A percentile compares a stretch with the other conserved stretches of the same genome.
Evolutionary conservation across 2,888 invertebrate genomes (phyloP).

Genomic region (Eremobia ochroleuca): DNA sequence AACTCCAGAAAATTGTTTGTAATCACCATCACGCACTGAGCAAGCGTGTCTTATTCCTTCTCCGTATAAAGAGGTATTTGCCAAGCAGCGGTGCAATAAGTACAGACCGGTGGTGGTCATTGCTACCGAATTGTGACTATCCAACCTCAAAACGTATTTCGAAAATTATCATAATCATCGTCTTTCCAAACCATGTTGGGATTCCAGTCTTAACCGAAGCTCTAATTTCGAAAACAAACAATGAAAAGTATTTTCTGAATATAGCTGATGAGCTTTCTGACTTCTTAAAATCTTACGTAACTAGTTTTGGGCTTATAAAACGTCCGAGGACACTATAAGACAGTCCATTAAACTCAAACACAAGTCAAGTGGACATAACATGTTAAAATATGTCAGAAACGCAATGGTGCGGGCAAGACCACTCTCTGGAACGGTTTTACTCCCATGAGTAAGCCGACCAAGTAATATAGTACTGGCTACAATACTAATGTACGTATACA

Average conservation of each 20-base stretch:
- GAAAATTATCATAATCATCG: too few relatives aligned
- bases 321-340: slow-evolving; percentile 27
- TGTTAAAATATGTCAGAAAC: slow-evolving; percentile 77
- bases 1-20: too few relatives aligned
- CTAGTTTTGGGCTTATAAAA: slow-evolving; percentile 2
- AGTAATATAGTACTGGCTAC: slow-evolving; percentile 47
- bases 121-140: not conserved
- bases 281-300: not conserved
- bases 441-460: slow-evolving; percentile 64
- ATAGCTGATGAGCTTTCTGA: not conserved
- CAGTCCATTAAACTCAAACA: slow-evolving; percentile 65
- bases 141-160: too few relatives aligned
- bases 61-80: not conserved
- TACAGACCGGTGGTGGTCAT: not conserved
- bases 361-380: slow-evolving; percentile 73
- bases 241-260: not conserved
- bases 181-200: not conserved
- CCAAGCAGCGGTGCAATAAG: not conserved
- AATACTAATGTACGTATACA: not conserved
- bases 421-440: slow-evolving; percentile 78
- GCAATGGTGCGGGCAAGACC: slow-evolving; percentile 79
- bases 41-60: not conserved
- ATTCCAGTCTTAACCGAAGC: not conserved
- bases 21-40: not conserved
- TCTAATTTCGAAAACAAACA: not conserved